Conservation (phyloP, 1,140 invertebrate genomes). For the Diprion similis region DNA sequence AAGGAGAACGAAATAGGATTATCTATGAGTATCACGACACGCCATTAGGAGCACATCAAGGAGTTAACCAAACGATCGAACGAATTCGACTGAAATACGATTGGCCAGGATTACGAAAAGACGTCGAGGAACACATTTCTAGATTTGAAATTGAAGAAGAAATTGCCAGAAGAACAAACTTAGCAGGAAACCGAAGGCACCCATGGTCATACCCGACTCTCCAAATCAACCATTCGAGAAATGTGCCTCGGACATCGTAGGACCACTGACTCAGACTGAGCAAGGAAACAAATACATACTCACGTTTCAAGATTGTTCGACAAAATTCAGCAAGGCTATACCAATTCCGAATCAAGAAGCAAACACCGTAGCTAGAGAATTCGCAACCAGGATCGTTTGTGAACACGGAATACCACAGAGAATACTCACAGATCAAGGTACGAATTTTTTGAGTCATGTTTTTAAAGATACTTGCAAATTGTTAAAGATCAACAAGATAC, state of each 20-base stretch:
- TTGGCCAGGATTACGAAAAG: constrained; percentile 10
- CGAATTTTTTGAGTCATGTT: constrained; percentile 29
- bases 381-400: constrained; percentile 30
- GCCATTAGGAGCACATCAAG: constrained; percentile 16
- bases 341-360: constrained; percentile 34
- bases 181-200: background rate
- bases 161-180: background rate
- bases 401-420: constrained; percentile 33
- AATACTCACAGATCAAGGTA: constrained; percentile 37
- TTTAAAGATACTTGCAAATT: constrained; percentile 32
- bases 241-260: constrained; percentile 37
- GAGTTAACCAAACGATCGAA: background rate
- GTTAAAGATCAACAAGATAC: constrained; percentile 30
- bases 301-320: constrained; percentile 39
- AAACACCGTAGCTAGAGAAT: constrained; percentile 27
- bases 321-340: constrained; percentile 34
- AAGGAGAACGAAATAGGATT: constrained; percentile 1
- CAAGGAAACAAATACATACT: constrained; percentile 40
- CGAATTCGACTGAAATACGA: background rate
- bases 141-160: too few relatives aligned
- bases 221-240: constrained; percentile 16
- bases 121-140: background rate
- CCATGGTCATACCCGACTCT: constrained; percentile 26
- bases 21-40: constrained; percentile 14
- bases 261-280: constrained; percentile 32